A percentile compares a stretch with the other conserved stretches of the same genome.
Conservation (phyloP, 2,888 invertebrate genomes). For the Copidosoma aretas region DNA sequence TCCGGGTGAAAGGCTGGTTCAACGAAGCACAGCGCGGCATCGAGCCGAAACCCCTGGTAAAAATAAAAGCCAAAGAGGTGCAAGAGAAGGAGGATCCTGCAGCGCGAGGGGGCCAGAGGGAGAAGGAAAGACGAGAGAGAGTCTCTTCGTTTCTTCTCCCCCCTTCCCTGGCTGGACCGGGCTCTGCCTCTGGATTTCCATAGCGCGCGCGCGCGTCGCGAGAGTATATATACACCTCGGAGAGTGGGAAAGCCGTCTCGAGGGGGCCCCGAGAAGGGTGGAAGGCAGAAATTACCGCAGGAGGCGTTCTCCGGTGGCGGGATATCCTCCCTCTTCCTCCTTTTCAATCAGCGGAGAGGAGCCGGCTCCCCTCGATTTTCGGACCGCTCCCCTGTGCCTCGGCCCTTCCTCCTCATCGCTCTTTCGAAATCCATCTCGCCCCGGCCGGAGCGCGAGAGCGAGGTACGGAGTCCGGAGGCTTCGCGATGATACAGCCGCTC, state of each 20-base stretch:
- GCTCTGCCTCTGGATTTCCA: constrained; percentile 23
- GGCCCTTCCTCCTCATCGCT: neutral
- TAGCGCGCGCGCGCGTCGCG: too few species aligned
- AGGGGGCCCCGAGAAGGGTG: neutral
- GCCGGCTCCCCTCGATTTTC: constrained; percentile 30
- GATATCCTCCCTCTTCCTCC: constrained; percentile 26
- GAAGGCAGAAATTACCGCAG: constrained; percentile 17
- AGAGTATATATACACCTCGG: constrained; percentile 10
- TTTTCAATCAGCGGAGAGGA: constrained; percentile 41
- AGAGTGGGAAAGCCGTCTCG: constrained; percentile 15
- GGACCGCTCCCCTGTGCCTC: constrained; percentile 4
- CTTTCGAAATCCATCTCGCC: constrained; percentile 28
- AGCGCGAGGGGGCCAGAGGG: neutral
- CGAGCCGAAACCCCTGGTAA: neutral
- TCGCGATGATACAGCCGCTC: constrained; percentile 12
- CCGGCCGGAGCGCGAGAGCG: neutral
- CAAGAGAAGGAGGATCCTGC: too few species aligned
- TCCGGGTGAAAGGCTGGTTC: neutral
- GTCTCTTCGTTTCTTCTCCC: neutral
- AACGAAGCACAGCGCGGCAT: neutral
- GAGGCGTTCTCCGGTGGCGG: constrained; percentile 32
- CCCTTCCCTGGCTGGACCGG: too few species aligned
- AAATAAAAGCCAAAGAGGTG: neutral
- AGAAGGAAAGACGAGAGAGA: neutral
- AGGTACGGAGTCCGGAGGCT: neutral